Base-by-base conservation (phyloP, 2,888 invertebrate genomes). In the Campoplex capitator region DNA sequence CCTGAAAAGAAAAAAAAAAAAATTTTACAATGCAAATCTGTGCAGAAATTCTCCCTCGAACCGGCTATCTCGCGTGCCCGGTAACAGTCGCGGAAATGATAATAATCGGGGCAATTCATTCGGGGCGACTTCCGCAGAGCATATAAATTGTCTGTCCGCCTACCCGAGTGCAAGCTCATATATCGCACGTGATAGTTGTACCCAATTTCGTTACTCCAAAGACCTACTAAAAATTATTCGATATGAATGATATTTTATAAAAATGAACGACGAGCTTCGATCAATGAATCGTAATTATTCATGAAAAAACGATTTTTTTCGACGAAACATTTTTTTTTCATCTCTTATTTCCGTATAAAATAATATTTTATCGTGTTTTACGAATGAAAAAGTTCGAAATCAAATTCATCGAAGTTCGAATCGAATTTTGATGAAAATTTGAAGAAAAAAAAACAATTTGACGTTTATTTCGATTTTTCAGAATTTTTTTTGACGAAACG, bases 61-160 rank as follows among this genome's bases (percentile, higher is more conserved):
- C 80, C 62, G 45, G 48, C 45, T 28, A 62, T 71, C 86, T 87
- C 87, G 87, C 87, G 87, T 87, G 87, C 70, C 78, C 77, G 74
- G 82, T 75, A 84, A 87, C 87, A 84, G 84, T 84, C 84, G 78
- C 84, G 84, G 84, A 87, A 84, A 87, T 84, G 81, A 87, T 87
- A 87, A 87, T 84, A 86, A 86, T 83, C 85, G 85, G 78, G 77
- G 68, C 74, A 85, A 85, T 85, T 82, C 85, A 85, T 82, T 82
- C 82, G 51, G 85, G 56, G 82, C 76, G 71, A 76, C 75, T 86
- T 86, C 83, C 80, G 71, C 80, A 75, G 76, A 79, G 76, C 77
- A 65, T 87, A 84, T 84, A 87, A 87, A 87, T 87, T 75, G 70
- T 83, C 86, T 71, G 83, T 75, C 79, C 83, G 83, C 79, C 83